Base-by-base conservation (phyloP, 2,797 vertebrate genomes). In the Hoplostethus mediterraneus region DNA sequence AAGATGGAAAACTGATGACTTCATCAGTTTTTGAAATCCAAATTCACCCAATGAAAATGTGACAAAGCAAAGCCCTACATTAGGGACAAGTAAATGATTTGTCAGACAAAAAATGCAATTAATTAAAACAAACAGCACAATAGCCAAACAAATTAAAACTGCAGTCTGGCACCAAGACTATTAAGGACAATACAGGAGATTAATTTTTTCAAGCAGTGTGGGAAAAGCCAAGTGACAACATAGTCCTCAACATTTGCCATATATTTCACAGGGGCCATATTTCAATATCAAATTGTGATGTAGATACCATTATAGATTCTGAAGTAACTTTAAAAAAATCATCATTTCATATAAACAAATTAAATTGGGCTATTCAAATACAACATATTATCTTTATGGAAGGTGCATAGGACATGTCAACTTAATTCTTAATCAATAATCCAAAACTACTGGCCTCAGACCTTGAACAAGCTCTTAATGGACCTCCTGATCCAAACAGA, bases 351-450 rank as follows among this genome's bases (percentile, higher is more conserved):
- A 33, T 36, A 6, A 16, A 28, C n/a, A n/a, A 59, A 65, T 52
- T 47, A 7, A 67, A 0, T 56, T 9, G 52, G 33, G 40, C 30
- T 33, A 31, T 17, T 63, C 4, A 40, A 36, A 65, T 57, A 44
- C 6, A 73, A 52, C 54, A 36, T 53, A 63, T 66, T 55, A 17
- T 45, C 16, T 40, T 71, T 47, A 63, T 49, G 45, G 21, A 9
- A 68, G 68, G 21, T 38, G 16, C 21, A 44, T 51, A 58, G 0
- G 30, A 53, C 25, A 47, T 21, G 44, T 69, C 30, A 55, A 7
- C 31, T 47, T 6, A 2, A 54, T 17, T 42, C 21, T 21, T 4
- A 59, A 11, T 11, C 58, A 2, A 38, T 62, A 5, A 70, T 49
- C 3, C 40, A 1, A 25, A 83, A 63, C 17, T 33, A 17, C n/a